Evolutionary conservation across 2,797 vertebrate genomes (phyloP).

Genomic region (Propithecus deckenii): DNA sequence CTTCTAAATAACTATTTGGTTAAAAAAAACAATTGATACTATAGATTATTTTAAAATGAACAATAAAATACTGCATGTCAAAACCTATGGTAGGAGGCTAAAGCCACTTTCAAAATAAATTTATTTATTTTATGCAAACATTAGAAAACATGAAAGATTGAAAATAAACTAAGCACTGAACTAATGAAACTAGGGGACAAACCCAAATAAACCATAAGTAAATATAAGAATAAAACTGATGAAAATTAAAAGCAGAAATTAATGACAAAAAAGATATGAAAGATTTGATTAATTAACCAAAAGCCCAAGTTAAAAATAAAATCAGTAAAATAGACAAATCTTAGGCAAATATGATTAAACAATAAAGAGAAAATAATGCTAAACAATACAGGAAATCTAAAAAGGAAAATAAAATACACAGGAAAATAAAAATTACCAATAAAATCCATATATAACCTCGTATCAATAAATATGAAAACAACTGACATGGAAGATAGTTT

Average conservation of each 20-base stretch:
- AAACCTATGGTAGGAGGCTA: not conserved
- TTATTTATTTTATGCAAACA: not conserved
- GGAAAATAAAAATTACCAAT: slow-evolving; percentile 10
- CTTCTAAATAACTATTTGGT: slow-evolving; percentile 6
- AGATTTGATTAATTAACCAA: not conserved
- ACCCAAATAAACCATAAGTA: not conserved
- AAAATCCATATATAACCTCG: not conserved
- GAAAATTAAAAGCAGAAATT: slow-evolving; percentile 5
- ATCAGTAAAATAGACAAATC: not conserved
- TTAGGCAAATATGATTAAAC: not conserved
- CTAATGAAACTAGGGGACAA: not conserved
- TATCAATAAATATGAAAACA: not conserved
- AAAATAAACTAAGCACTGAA: slow-evolving; percentile 1
- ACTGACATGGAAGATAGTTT: not conserved
- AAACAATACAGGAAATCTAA: not conserved
- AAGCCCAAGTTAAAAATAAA: slow-evolving; percentile 15
- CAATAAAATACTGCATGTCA: slow-evolving; percentile 4
- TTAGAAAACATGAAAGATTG: not conserved
- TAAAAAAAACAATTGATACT: not conserved
- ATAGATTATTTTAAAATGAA: slow-evolving; percentile 31
- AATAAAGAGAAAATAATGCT: not conserved
- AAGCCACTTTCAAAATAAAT: slow-evolving; percentile 5
- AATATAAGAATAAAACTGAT: not conserved
- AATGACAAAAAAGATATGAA: not conserved
- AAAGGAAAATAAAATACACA: not conserved